phyloP scores from a whole-genome alignment of 2,113 vertebrate species.

The Laticauda colubrina region DNA sequence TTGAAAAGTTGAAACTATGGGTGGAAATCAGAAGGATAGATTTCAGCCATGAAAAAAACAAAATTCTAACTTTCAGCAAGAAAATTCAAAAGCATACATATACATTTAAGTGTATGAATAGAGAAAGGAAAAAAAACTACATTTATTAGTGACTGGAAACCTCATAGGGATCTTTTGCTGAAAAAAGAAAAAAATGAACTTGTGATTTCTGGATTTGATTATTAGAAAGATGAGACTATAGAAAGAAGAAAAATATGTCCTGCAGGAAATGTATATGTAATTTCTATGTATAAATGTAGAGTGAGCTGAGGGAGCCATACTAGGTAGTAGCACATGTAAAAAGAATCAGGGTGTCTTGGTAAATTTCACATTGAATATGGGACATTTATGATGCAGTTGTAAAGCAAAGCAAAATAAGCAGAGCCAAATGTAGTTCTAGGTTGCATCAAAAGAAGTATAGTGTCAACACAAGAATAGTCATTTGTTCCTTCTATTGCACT shows the following conservation, averaged over 20 bases:
- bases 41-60: background rate
- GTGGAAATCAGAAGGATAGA: background rate
- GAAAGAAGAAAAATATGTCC: background rate
- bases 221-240: background rate
- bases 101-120: background rate
- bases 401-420: background rate
- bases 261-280: background rate
- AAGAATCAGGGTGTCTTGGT: background rate
- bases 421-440: background rate
- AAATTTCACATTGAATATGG: background rate
- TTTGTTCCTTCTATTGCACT: background rate
- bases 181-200: background rate
- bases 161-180: background rate
- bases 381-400: background rate
- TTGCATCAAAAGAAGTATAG: background rate
- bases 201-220: background rate
- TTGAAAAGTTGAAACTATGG: background rate
- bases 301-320: background rate
- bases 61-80: background rate
- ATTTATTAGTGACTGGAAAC: background rate
- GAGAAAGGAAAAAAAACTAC: background rate
- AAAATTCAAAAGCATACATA: background rate
- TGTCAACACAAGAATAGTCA: background rate
- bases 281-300: background rate
- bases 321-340: background rate